phyloP scores from a whole-genome alignment of 2,797 vertebrate species.

The Cheirogaleus major region DNA sequence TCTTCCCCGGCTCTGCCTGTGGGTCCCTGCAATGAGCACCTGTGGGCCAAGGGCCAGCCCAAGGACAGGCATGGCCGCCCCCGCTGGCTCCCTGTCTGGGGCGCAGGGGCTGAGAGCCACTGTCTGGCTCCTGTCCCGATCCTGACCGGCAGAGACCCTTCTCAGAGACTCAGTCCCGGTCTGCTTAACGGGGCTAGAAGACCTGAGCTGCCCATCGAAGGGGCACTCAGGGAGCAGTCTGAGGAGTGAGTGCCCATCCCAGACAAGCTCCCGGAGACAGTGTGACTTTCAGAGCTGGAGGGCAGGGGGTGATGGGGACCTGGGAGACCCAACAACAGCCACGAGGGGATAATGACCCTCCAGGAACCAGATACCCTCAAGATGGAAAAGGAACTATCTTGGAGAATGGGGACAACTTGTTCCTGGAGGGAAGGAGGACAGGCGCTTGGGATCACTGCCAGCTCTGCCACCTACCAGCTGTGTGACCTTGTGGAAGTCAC shows the following conservation, averaged over 20 bases:
- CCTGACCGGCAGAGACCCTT: neutral
- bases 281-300: fast-evolving
- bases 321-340: too few species aligned
- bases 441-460: neutral
- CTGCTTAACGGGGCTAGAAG: neutral
- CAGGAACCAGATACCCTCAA: neutral
- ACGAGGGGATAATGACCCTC: fast-evolving
- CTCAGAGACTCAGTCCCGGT: neutral
- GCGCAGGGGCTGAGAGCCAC: neutral
- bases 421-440: neutral
- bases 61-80: neutral
- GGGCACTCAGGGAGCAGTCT: neutral
- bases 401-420: neutral
- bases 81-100: neutral
- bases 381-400: neutral
- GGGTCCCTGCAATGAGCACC: neutral
- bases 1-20: conserved; percentile 63
- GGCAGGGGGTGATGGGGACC: too few species aligned
- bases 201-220: neutral
- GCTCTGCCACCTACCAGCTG: neutral
- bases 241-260: neutral
- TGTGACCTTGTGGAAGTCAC: neutral
- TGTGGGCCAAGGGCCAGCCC: neutral
- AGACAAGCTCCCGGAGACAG: neutral
- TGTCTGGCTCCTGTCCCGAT: neutral